phyloP scores from a whole-genome alignment of 2,797 vertebrate genomes.

The Lophius americanus region DNA sequence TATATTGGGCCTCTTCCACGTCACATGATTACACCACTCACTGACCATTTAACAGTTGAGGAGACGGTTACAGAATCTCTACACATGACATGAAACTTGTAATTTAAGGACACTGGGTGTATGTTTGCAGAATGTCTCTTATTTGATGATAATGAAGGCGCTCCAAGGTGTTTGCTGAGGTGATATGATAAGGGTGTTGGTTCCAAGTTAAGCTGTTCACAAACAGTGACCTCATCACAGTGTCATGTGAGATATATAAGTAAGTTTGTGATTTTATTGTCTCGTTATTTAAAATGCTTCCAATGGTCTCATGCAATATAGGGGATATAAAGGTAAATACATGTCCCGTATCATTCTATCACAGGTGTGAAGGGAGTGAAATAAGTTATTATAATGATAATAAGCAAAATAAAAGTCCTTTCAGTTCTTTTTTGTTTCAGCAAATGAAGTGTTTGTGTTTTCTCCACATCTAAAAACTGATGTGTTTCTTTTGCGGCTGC shows the following conservation, averaged over 20 bases:
- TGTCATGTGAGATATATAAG: slow-evolving; percentile 1
- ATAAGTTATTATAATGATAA: neutral
- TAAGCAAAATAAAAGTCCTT: neutral
- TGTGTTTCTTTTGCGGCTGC: slow-evolving; percentile 6
- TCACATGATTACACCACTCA: slow-evolving; percentile 1
- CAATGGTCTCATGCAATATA: neutral
- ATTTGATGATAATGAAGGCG: slow-evolving; percentile 7
- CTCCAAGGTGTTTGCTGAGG: slow-evolving; percentile 9
- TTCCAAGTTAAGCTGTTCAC: slow-evolving; percentile 7
- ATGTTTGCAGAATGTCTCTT: slow-evolving; percentile 6
- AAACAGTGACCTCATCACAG: slow-evolving; percentile 10
- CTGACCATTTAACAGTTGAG: neutral
- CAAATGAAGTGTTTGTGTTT: neutral
- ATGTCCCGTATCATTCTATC: neutral
- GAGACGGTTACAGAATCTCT: neutral
- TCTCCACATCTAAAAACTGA: too few relatives aligned
- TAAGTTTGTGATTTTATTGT: neutral
- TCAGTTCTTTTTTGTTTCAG: neutral
- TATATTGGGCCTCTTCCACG: slow-evolving; percentile 2
- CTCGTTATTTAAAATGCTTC: neutral
- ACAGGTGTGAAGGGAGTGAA: neutral
- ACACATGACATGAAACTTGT: slow-evolving; percentile 21
- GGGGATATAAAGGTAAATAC: slow-evolving; percentile 3
- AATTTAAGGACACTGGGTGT: slow-evolving; percentile 6
- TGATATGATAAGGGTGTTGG: slow-evolving; percentile 5